Conservation (phyloP, 1,140 invertebrate genomes). For the Bombus confusus region DNA sequence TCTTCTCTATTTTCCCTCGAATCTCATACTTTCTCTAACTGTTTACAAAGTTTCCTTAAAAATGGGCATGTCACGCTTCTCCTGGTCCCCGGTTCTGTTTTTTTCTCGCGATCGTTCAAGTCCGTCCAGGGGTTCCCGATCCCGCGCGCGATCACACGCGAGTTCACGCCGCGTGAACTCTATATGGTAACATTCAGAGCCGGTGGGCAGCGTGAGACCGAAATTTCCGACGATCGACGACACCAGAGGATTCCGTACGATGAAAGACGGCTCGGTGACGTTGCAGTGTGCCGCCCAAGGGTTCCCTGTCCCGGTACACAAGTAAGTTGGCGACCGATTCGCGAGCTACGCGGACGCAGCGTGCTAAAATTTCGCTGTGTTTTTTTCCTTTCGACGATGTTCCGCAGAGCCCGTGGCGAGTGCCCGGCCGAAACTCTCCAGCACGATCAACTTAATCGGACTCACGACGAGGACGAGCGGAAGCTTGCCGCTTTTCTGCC, state of each 20-base stretch:
- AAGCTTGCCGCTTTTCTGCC: conserved; percentile 86
- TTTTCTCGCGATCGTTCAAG: not conserved
- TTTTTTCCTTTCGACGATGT: conserved; percentile 15
- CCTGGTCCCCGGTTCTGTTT: not conserved
- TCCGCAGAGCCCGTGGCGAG: conserved; percentile 86
- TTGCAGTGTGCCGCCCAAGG: conserved; percentile 85
- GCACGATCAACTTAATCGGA: conserved; percentile 85
- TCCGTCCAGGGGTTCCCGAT: conserved; percentile 54
- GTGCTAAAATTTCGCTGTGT: conserved; percentile 18
- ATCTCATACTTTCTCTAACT: too few species aligned
- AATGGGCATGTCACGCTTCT: too few species aligned
- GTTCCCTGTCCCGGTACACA: conserved; percentile 85
- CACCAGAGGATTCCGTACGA: conserved; percentile 70
- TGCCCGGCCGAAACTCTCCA: conserved; percentile 86
- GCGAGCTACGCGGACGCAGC: too few species aligned
- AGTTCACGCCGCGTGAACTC: not conserved
- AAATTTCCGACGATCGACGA: conserved; percentile 86
- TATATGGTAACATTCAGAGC: conserved; percentile 83
- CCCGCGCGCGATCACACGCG: not conserved
- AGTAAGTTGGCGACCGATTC: conserved; percentile 77
- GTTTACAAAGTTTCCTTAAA: too few species aligned
- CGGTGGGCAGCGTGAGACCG: conserved; percentile 87
- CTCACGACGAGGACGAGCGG: conserved; percentile 83
- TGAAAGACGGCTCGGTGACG: conserved; percentile 85
- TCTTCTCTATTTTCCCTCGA: too few species aligned